Evolutionary conservation across 2,797 vertebrate species (phyloP).

Genomic region (Poecile montanus): DNA sequence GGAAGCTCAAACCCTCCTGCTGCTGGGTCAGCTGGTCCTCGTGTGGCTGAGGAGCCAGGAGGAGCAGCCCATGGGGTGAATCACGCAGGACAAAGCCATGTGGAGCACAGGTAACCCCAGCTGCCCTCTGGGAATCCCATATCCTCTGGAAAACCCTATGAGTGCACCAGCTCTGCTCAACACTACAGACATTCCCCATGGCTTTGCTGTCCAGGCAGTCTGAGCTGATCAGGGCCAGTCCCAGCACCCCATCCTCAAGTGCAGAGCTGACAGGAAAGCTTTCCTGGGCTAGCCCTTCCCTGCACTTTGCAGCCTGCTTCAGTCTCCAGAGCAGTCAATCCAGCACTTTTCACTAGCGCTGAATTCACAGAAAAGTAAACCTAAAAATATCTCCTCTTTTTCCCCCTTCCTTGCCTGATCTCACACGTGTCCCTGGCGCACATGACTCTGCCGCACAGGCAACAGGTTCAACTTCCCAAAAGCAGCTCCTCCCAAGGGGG

Average conservation of each 20-base stretch:
- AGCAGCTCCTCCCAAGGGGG: neutral
- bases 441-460: constrained; percentile 18
- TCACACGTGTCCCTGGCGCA: neutral
- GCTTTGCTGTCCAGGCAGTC: neutral
- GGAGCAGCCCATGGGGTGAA: neutral
- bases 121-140: neutral
- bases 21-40: neutral
- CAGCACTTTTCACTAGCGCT: constrained; percentile 35
- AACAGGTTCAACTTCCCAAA: neutral
- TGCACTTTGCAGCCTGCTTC: neutral
- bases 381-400: constrained; percentile 45
- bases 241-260: neutral
- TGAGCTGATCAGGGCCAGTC: neutral
- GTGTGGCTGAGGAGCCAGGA: fast-evolving
- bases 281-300: neutral
- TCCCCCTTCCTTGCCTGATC: constrained; percentile 26
- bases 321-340: constrained; percentile 34
- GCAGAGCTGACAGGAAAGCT: fast-evolving
- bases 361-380: constrained; percentile 62
- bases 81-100: fast-evolving
- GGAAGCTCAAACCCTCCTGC: neutral
- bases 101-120: neutral
- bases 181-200: fast-evolving
- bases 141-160: neutral
- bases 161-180: neutral